Base-by-base conservation (phyloP, 2,113 vertebrate species). In the Ammospiza caudacuta region DNA sequence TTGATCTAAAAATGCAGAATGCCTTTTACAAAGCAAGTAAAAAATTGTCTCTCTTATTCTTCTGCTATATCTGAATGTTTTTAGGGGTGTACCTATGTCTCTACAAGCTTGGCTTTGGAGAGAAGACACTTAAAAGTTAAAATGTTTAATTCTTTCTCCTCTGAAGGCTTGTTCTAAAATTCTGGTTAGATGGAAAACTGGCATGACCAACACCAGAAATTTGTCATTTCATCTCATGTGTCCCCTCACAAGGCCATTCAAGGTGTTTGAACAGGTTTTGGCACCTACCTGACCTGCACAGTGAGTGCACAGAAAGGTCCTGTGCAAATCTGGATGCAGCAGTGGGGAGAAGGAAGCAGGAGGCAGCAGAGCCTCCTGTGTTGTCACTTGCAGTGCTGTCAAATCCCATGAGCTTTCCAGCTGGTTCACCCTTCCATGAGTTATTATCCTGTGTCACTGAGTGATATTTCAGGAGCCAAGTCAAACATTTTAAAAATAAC, bases 401-500 rank as follows among this genome's bases (percentile, higher is more conserved):
- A 51, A 51, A 18, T 69, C 37, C 41, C 23, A 7, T 20, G 25
- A 77, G 39, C 33, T 70, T 91, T 83, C 79, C 35, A 74, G 70
- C 52, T 67, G 15, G 11, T 61, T 86, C 68, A 85, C 41, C 27
- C 63, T 85, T 68, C 29, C 61, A 15, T 51, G 51, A 90, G 47
- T 81, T 77, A 7, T 55, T 92, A 37, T 83, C 92, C 75, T 59
- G n/a, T 93, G 93, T 88, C 83, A 83, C 75, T 67, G 63, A 90
- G 39, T 23, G 72, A 67, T 92, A 94, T 88, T 94, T 94, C 75
- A 90, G 82, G 75, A 95, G 46, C 24, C 47, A 90, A 95, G 72
- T 80, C 35, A 88, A 91, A 91, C 46, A 16, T 75, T 67, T 91
- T 93, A 95, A 95, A 95, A 95, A 94, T 87, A 95, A 67, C 82